Conservation (phyloP, 2,797 vertebrate species). For the Argyrosomus regius region DNA sequence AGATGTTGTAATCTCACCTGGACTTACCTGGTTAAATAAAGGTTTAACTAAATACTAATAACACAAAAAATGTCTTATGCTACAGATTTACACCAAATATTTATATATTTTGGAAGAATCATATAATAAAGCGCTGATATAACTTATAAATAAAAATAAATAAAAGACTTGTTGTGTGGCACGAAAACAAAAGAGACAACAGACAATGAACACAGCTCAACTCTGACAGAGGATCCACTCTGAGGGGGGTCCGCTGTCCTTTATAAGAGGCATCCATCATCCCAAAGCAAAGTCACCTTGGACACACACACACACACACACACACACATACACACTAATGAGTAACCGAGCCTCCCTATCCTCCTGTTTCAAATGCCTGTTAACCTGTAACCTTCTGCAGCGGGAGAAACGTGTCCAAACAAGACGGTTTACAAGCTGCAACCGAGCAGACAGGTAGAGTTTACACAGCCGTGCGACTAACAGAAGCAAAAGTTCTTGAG, state of each 20-base stretch:
- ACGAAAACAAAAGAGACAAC: conserved; percentile 13
- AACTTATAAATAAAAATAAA: too few species aligned
- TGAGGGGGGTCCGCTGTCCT: conserved; percentile 16
- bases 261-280: conserved; percentile 48
- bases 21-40: too few species aligned
- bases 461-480: conserved; percentile 38
- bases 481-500: conserved; percentile 11
- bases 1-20: too few species aligned
- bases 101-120: not conserved
- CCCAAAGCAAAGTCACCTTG: conserved; percentile 65
- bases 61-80: not conserved
- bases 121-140: not conserved
- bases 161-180: not conserved
- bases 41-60: too few species aligned
- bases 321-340: conserved; percentile 48
- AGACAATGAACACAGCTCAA: conserved; percentile 2
- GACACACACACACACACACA: not conserved
- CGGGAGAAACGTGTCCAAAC: conserved; percentile 68
- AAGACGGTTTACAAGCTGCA: conserved; percentile 55
- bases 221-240: conserved; percentile 5
- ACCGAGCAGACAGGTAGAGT: conserved; percentile 22
- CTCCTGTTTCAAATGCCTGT: conserved; percentile 45
- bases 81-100: not conserved
- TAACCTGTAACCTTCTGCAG: conserved; percentile 73
- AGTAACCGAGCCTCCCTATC: conserved; percentile 46